Evolutionary conservation across 2,797 vertebrate species (phyloP), one percentile per base, ranked within the genome.

Genomic region (Carcharodon carcharias): DNA sequence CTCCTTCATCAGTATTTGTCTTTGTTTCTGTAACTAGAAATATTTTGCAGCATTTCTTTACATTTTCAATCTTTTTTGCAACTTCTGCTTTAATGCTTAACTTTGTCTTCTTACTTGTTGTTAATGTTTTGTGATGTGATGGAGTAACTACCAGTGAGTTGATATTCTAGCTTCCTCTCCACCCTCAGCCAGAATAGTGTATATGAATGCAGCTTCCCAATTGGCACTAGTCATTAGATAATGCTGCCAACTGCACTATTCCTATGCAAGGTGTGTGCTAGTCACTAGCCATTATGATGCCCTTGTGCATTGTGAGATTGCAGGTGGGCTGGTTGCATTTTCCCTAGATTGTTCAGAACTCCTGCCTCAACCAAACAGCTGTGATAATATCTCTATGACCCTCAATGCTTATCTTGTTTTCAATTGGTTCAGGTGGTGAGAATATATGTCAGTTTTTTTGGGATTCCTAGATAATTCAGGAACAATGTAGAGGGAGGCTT

Each of bases 101-200:
- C 35, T n/a, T n/a, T n/a, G 45, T 92, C n/a, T 8, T 63, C 21
- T 92, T 65, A 63, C 61, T 23, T 45, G 40, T 85, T 63, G 35
- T 65, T n/a, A 92, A 65, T 92, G 21, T 58, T 92, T 21, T 92
- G 89, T 63, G 89, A 40, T 63, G 63, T 89, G 89, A n/a, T 92
- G 35, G 31, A 63, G 58, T 92, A 61, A 89, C 54, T 89, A 26
- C 54, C 23, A 58, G 56, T 4, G 56, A 61, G 28, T 82, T 40
- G n/a, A n/a, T 65, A 6, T 58, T 63, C 16, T 40, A n/a, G 28
- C 16, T 21, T 85, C 1, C 82, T 65, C 35, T 65, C 58, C 89
- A 65, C 58, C 35, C 56, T 61, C 88, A 54, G 21, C 85, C 45
- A 87, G 82, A 87, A 50, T 21, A 87, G 18, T 50, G 26, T n/a